Evolutionary conservation across 2,888 invertebrate species (phyloP).

Genomic region (Eutolmus rufibarbis): DNA sequence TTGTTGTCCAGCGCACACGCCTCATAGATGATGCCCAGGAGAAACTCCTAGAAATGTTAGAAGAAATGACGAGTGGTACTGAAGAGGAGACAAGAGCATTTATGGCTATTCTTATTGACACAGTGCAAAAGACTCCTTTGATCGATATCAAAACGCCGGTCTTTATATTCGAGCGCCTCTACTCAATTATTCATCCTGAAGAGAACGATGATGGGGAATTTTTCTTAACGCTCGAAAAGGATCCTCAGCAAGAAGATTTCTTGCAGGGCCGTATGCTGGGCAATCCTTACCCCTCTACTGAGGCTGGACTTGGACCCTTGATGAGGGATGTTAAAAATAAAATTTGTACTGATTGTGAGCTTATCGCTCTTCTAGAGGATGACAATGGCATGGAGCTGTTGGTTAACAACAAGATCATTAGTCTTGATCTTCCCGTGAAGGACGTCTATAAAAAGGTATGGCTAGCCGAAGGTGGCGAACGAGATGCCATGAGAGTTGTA

Average conservation of each 20-base stretch:
- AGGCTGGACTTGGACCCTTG: conserved; percentile 92
- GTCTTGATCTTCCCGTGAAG: conserved; percentile 93
- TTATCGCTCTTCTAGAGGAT: conserved; percentile 96
- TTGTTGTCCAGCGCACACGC: conserved; percentile 93
- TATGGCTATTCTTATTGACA: conserved; percentile 96
- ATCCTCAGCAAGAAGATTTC: conserved; percentile 99
- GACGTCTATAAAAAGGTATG: conserved; percentile 86
- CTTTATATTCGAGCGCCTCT: conserved; percentile 95
- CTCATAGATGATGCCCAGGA: conserved; percentile 97
- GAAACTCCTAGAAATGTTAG: conserved; percentile 87
- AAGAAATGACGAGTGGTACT: conserved; percentile 95
- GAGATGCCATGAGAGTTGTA: conserved; percentile 95
- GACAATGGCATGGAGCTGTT: conserved; percentile 98
- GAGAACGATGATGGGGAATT: conserved; percentile 98
- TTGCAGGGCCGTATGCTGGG: conserved; percentile 95
- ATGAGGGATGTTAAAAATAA: conserved; percentile 99
- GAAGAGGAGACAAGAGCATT: conserved; percentile 96
- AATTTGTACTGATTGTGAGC: conserved; percentile 96
- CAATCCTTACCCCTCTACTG: conserved; percentile 94
- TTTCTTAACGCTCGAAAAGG: conserved; percentile 95
- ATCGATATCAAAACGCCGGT: conserved; percentile 96
- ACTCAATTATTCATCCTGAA: conserved; percentile 96
- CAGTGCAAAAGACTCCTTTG: conserved; percentile 87
- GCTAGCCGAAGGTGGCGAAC: conserved; percentile 87
- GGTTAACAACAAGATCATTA: conserved; percentile 98